Evolutionary conservation across 2,888 invertebrate species (phyloP), one percentile per base, ranked within the genome.

Genomic region (Girardia tigrina): DNA sequence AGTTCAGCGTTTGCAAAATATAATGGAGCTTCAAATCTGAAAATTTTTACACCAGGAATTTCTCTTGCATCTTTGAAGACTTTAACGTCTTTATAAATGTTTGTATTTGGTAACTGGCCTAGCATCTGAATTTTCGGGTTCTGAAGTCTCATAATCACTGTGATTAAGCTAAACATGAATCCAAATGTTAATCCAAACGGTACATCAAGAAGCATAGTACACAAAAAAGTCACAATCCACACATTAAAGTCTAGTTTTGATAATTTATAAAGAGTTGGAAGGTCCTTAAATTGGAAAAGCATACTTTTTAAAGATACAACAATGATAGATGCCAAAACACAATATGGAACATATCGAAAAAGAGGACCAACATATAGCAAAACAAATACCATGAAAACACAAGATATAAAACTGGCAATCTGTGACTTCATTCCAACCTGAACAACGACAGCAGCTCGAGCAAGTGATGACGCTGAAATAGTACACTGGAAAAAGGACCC

Each of bases 351-450:
- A 42, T 89, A 87, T 83, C 91, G 89, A 83, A 94, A 91, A 83
- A 91, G 89, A 29, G 92, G 92, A 0, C 91, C 94, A 78, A 94
- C 88, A 88, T 90, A 90, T 75, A 94, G 86, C 78, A 94, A 85
- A 72, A 94, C 90, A 79, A 89, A 85, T 0, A 92, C 85, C 26
- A 94, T 85, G 29, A 93, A 86, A 0, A 83, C 74, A 77, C 90
- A 90, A 1, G 92, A 91, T 73, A 94, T 88, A 26, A 92, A 81
- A 0, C 91, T 90, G 0, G 92, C 90, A 70, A 85, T 77, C 26
- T 75, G 76, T 23, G 76, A 76, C 29, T 75, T 12, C 76, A 75
- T 75, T 23, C 76, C 76, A 1, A 36, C 76, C n/a, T 76, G 75
- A 23, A 75, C 76, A 20, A 75, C 76, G 28, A 75, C 76, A 16